Base-by-base conservation (phyloP, 2,888 invertebrate genomes). In the Gandaritis pyraliata region DNA sequence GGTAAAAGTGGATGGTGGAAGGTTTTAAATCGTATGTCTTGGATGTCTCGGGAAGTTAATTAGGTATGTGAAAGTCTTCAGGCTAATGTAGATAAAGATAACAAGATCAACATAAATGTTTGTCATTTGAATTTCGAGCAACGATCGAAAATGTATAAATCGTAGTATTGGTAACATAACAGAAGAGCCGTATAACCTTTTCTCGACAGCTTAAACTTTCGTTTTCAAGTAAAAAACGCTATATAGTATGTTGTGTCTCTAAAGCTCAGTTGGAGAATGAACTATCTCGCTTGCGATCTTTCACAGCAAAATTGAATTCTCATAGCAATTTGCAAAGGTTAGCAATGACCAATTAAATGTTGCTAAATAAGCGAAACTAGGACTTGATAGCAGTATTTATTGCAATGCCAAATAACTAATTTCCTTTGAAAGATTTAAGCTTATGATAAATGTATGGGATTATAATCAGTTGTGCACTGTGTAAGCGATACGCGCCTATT, bases 301-400 rank as follows among this genome's bases (percentile, higher is more conserved):
- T 66, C 64, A 60, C 68, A 71, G 69, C 69, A 56, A 73, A 77
- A 77, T 75, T 74, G 66, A 75, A 78, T 74, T 78, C 77, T 72
- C 72, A 68, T 69, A 67, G 68, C 65, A 67, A 72, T 72, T 75
- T 65, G 65, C 66, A 74, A 78, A 77, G 74, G 78, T 76, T 76
- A 76, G 70, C 67, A 76, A 69, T 72, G 72, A 72, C 73, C 80
- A 82, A 84, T 84, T 81, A 82, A 73, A 62, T 68, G 66, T 80
- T 78, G 70, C 70, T 72, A 77, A 79, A 81, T 75, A 72, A 73
- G 71, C 66, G 67, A 70, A 74, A 72, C 70, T 70, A 57, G 69
- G 55, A 70, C 69, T 63, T 61, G 73, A 75, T 77, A 76, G 70
- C 67, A 65, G 64, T 58, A 55, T 56, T 61, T 58, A 58, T 54